Evolutionary conservation across 2,113 vertebrate genomes (phyloP).

Genomic region (Anoplopoma fimbria): DNA sequence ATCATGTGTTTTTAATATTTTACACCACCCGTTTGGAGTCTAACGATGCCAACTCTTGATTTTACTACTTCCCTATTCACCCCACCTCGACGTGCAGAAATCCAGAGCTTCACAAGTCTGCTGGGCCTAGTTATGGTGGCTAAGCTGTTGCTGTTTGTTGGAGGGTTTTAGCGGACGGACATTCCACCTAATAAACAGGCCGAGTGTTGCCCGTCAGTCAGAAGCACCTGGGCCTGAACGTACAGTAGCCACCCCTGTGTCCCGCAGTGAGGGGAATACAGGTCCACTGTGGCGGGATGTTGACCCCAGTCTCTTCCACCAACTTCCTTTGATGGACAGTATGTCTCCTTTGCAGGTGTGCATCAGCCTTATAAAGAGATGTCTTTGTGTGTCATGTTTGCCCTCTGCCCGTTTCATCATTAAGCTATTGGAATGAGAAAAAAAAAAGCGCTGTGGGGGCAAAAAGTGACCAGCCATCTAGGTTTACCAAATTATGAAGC

Average conservation of each 20-base stretch:
- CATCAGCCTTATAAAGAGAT: slow-evolving; percentile 79
- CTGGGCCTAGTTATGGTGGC: neutral
- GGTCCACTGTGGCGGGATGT: slow-evolving; percentile 54
- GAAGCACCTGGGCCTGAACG: slow-evolving; percentile 41
- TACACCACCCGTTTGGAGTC: neutral
- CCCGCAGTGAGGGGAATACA: slow-evolving; percentile 41
- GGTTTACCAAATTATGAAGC: slow-evolving; percentile 81
- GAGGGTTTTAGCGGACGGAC: neutral
- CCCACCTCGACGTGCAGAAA: neutral
- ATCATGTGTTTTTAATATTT: neutral
- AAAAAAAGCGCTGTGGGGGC: slow-evolving; percentile 70
- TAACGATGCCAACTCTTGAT: neutral
- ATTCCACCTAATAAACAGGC: slow-evolving; percentile 43
- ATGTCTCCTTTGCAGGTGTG: slow-evolving; percentile 78
- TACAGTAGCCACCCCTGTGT: slow-evolving; percentile 60
- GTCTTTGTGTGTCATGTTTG: slow-evolving; percentile 78
- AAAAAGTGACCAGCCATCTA: slow-evolving; percentile 63
- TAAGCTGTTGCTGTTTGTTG: neutral
- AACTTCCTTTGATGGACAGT: slow-evolving; percentile 56
- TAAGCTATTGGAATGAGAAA: slow-evolving; percentile 72
- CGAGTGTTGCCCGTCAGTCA: slow-evolving; percentile 39
- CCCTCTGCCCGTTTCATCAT: slow-evolving; percentile 77
- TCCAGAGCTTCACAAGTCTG: neutral
- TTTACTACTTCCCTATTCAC: neutral
- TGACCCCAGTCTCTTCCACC: slow-evolving; percentile 55